These are phyloP conservation scores for Hirtodrosophila confusa DNA, from an alignment of 2,888 invertebrate species.

Conservation along the genomic window DNA sequence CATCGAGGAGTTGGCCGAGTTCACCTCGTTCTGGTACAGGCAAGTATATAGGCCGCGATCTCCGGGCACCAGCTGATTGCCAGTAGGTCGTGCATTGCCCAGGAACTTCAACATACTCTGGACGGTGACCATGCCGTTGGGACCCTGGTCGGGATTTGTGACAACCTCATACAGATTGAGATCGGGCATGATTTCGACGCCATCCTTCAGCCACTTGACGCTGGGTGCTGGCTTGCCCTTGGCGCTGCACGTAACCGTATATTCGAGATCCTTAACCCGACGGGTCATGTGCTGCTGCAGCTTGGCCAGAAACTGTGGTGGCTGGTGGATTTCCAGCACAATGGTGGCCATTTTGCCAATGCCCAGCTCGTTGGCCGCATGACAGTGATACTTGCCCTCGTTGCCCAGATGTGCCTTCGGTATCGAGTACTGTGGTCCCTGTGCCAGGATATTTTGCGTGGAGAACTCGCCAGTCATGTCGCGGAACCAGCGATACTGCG, in stretches of 20 bases:
- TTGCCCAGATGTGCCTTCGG: constrained; percentile 92
- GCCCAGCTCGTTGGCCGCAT: constrained; percentile 95
- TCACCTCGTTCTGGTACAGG: constrained; percentile 94
- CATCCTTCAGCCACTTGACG: constrained; percentile 94
- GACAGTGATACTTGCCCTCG: constrained; percentile 95
- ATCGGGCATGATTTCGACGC: constrained; percentile 90
- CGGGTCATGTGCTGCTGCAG: constrained; percentile 92
- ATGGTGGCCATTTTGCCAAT: constrained; percentile 94
- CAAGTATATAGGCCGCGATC: constrained; percentile 95
- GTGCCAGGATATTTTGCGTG: constrained; percentile 89
- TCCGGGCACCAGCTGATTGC: constrained; percentile 91
- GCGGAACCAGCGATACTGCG: constrained; percentile 95
- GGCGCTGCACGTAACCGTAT: constrained; percentile 92
- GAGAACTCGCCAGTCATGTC: constrained; percentile 87
- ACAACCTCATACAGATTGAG: constrained; percentile 92
- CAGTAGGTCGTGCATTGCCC: constrained; percentile 91
- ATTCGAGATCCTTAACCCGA: constrained; percentile 91
- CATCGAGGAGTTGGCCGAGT: constrained; percentile 94
- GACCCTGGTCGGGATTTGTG: constrained; percentile 90
- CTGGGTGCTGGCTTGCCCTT: constrained; percentile 94
- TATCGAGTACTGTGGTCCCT: constrained; percentile 93
- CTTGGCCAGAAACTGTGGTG: constrained; percentile 92
- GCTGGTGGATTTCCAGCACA: constrained; percentile 93
- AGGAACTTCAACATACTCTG: constrained; percentile 92
- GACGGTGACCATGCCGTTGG: constrained; percentile 92